phyloP scores from a whole-genome alignment of 2,888 invertebrate genomes.

The Rhingia rostrata region DNA sequence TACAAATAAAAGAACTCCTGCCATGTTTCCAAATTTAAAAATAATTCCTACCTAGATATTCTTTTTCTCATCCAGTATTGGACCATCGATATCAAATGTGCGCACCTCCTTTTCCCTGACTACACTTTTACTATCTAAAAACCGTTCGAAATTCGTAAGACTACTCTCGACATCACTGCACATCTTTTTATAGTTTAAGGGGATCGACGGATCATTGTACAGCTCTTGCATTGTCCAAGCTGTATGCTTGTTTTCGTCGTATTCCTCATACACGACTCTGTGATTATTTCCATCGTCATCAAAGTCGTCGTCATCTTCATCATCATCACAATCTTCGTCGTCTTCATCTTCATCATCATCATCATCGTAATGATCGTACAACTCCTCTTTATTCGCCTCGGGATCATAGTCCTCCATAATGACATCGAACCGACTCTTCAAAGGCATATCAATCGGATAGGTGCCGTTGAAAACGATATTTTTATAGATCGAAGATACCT shows the following conservation, averaged over 20 bases:
- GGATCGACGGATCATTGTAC: conserved; percentile 81
- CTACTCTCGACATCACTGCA: conserved; percentile 82
- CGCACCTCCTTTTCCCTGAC: conserved; percentile 75
- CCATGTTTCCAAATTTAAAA: conserved; percentile 13
- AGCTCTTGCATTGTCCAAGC: conserved; percentile 82
- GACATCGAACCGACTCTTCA: conserved; percentile 77
- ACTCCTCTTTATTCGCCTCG: conserved; percentile 77
- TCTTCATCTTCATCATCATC: conserved; percentile 77
- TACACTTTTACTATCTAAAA: conserved; percentile 77
- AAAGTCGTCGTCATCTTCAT: conserved; percentile 75
- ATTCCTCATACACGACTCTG: conserved; percentile 59
- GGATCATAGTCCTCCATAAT: conserved; percentile 77
- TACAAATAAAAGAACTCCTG: background rate
- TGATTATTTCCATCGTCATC: conserved; percentile 73
- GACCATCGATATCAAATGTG: conserved; percentile 85
- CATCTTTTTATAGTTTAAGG: conserved; percentile 82
- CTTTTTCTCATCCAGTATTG: conserved; percentile 77
- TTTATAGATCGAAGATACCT: conserved; percentile 72
- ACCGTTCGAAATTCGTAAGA: conserved; percentile 80
- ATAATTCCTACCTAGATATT: conserved; percentile 58
- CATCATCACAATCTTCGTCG: conserved; percentile 75
- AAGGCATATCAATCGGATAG: conserved; percentile 91
- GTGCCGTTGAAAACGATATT: conserved; percentile 91
- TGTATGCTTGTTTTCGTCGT: conserved; percentile 77
- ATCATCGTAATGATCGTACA: conserved; percentile 45